Evolutionary conservation across 2,113 vertebrate species (phyloP).

Genomic region (Phaetusa simplex): DNA sequence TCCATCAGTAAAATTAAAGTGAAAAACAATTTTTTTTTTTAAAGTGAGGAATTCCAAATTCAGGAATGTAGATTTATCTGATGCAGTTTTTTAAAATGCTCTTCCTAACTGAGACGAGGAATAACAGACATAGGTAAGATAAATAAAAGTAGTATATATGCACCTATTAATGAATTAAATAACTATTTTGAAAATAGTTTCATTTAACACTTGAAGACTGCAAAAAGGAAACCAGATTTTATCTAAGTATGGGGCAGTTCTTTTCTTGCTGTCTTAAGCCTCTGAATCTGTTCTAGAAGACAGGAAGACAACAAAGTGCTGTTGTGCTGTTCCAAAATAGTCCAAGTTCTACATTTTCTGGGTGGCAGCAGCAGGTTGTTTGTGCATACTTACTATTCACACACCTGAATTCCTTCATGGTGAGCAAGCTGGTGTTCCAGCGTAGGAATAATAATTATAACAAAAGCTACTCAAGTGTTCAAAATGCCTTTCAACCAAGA

Average conservation of each 20-base stretch:
- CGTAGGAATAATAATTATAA: neutral
- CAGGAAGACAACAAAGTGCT: neutral
- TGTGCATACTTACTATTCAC: accelerated
- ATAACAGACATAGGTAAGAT: neutral
- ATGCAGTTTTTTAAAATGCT: neutral
- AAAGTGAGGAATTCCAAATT: neutral
- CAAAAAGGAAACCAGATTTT: neutral
- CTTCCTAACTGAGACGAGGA: neutral
- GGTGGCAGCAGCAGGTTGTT: neutral
- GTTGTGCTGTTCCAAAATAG: neutral
- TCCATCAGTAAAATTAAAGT: neutral
- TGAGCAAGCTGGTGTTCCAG: neutral
- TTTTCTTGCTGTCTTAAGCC: neutral
- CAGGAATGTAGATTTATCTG: neutral
- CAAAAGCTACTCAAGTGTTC: neutral
- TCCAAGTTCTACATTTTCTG: neutral
- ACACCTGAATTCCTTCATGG: neutral
- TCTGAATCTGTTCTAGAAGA: neutral
- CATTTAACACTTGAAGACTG: neutral
- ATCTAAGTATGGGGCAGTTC: neutral
- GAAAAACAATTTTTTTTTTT: neutral
- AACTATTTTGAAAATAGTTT: neutral
- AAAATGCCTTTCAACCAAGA: neutral
- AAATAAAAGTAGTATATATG: neutral
- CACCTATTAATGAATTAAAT: neutral